These are phyloP conservation scores for Pseudotriccus pelzelni DNA, from an alignment of 2,797 vertebrate species.

Conservation along the genomic window DNA sequence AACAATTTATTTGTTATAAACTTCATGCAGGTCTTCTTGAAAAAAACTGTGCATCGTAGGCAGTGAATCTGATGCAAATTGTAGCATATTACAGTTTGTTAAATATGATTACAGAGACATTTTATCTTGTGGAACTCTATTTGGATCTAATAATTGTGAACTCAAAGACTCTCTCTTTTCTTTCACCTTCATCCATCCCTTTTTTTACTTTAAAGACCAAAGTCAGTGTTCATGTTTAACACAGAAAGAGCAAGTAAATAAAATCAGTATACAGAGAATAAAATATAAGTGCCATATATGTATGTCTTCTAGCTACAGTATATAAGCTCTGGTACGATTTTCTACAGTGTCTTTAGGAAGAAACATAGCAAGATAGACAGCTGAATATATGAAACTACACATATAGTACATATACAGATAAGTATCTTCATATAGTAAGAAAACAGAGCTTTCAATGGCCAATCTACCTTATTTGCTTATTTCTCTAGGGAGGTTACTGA, in stretches of 20 bases:
- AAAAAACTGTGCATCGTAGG: not conserved
- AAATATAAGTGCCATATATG: not conserved
- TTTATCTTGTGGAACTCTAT: constrained; percentile 5
- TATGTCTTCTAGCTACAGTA: not conserved
- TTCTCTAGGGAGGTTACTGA: not conserved
- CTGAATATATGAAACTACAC: not conserved
- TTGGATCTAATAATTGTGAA: not conserved
- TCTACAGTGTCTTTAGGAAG: not conserved
- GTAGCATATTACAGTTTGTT: constrained; percentile 13
- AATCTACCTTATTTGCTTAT: not conserved
- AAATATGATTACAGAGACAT: constrained; percentile 6
- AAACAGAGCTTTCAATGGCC: not conserved
- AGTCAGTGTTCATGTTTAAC: not conserved
- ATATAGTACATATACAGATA: not conserved
- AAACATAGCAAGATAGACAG: not conserved
- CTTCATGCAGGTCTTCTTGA: not conserved
- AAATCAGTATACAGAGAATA: not conserved
- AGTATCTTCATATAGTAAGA: not conserved
- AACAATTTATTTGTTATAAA: not conserved
- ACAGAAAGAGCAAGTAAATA: not conserved
- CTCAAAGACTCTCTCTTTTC: not conserved
- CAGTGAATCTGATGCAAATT: not conserved
- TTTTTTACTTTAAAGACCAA: not conserved
- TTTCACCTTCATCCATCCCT: not conserved
- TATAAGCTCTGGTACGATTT: not conserved